Conservation (phyloP, 2,113 vertebrate genomes). For the Oxyura jamaicensis region DNA sequence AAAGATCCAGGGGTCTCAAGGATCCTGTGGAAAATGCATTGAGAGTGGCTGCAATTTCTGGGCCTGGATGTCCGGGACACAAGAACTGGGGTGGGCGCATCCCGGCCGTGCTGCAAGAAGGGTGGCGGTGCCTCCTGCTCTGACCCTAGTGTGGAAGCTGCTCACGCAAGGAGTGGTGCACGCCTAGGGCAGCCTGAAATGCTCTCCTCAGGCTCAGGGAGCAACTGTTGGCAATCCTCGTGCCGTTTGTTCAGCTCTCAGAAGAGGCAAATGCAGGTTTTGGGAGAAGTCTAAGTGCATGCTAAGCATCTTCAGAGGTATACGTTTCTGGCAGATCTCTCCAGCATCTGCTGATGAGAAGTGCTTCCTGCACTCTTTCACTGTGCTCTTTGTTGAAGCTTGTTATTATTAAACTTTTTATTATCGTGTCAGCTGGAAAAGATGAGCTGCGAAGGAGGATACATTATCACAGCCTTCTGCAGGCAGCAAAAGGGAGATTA, state of each 20-base stretch:
- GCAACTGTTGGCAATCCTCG: rapidly evolving
- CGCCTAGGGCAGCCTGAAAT: not conserved
- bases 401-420: slow-evolving; percentile 19
- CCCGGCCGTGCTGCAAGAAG: not conserved
- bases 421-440: slow-evolving; percentile 6
- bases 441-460: slow-evolving; percentile 4
- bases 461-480: not conserved
- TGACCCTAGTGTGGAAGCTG: not conserved
- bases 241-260: not conserved
- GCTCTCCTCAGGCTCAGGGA: not conserved
- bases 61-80: not conserved
- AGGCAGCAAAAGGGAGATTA: not conserved
- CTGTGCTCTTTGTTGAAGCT: not conserved
- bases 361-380: not conserved
- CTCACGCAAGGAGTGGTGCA: too few species aligned
- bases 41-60: not conserved
- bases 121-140: not conserved
- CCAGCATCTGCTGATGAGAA: not conserved
- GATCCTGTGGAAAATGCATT: too few species aligned
- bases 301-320: not conserved
- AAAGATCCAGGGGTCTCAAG: not conserved
- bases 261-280: not conserved
- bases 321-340: not conserved
- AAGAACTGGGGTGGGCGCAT: too few species aligned
- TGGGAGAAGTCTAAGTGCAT: not conserved